A percentile compares a stretch with the other conserved stretches of the same genome.
phyloP scores from a whole-genome alignment of 2,113 vertebrate genomes.

The Anolis sagrei region DNA sequence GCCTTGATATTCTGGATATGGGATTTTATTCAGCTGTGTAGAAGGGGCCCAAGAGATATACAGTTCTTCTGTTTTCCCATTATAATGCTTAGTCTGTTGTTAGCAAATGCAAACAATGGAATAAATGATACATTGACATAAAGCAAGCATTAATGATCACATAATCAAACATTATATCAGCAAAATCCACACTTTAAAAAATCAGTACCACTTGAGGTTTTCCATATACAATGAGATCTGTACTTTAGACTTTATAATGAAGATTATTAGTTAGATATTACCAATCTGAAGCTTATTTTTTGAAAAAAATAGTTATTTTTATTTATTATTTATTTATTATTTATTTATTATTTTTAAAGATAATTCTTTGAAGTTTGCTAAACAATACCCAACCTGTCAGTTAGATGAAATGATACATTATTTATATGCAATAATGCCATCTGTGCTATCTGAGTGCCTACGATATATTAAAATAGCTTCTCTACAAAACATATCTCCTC shows the following conservation, averaged over 20 bases:
- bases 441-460: neutral
- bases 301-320: neutral
- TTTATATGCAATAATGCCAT: neutral
- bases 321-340: neutral
- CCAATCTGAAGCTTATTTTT: constrained; percentile 11
- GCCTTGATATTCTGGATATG: no score
- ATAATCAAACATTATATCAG: neutral
- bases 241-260: neutral
- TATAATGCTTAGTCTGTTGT: neutral
- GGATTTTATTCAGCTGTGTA: no score
- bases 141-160: neutral
- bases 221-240: constrained; percentile 12
- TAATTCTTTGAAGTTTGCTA: constrained; percentile 16
- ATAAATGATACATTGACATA: neutral
- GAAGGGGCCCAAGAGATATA: neutral
- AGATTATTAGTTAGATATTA: neutral
- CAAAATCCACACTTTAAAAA: neutral
- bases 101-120: constrained; percentile 13
- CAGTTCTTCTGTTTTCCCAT: neutral
- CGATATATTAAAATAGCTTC: neutral
- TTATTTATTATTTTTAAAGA: constrained; percentile 33
- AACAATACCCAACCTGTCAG: constrained; percentile 19
- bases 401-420: constrained; percentile 14
- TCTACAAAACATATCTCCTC: no score
- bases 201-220: constrained; percentile 24